Percentiles rank a stretch among this genome's conserved stretches.
Evolutionary conservation across 2,113 vertebrate genomes (phyloP).

Genomic region (Apteryx owenii): DNA sequence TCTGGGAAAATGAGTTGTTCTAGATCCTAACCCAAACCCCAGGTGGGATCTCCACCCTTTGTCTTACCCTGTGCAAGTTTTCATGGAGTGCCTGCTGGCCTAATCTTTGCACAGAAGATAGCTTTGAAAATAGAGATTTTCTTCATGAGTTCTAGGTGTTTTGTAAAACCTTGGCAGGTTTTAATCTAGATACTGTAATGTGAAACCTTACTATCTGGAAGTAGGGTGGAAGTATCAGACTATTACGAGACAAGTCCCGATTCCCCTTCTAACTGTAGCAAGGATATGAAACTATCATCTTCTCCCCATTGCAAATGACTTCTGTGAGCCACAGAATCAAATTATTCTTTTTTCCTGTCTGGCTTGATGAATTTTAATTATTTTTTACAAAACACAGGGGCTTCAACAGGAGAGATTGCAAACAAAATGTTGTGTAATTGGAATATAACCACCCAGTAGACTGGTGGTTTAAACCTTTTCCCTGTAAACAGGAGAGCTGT

Average conservation of each 20-base stretch:
- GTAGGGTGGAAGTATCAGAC: neutral
- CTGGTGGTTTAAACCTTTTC: neutral
- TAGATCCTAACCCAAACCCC: neutral
- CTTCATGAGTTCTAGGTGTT: neutral
- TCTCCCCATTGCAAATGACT: neutral
- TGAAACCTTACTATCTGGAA: neutral
- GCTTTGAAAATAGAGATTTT: neutral
- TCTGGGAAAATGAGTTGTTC: neutral
- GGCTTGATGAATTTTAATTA: neutral
- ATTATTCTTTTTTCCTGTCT: conserved; percentile 13
- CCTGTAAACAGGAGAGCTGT: neutral
- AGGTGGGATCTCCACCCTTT: neutral
- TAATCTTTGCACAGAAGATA: neutral
- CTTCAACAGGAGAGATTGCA: neutral
- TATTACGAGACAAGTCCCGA: neutral
- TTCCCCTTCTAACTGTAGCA: neutral
- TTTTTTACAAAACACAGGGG: neutral
- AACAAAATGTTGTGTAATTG: neutral
- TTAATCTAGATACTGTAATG: neutral
- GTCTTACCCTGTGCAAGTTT: neutral
- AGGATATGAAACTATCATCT: neutral
- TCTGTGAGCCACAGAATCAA: conserved; percentile 18
- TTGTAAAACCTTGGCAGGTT: neutral
- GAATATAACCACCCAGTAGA: neutral
- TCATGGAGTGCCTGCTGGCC: neutral